These are phyloP conservation scores for Ectobius pallidus DNA, from an alignment of 2,888 invertebrate species.

Conservation along the genomic window DNA sequence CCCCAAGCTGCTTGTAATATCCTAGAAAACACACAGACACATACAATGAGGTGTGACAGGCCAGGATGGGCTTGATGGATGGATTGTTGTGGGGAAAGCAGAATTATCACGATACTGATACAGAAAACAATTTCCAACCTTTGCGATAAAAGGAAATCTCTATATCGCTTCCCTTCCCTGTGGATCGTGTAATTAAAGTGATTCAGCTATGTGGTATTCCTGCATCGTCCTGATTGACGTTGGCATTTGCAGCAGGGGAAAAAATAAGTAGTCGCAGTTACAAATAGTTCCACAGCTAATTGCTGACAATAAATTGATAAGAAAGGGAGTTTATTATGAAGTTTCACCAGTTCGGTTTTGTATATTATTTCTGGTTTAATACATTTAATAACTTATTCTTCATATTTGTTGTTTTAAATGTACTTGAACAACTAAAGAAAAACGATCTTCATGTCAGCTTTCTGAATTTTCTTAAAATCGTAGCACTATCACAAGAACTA, in stretches of 20 bases:
- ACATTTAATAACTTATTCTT: too few species aligned
- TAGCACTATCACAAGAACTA: too few species aligned
- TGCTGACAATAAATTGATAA: too few species aligned
- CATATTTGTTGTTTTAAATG: too few species aligned
- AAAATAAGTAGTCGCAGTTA: background rate
- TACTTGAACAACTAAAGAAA: too few species aligned
- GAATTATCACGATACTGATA: constrained; percentile 4
- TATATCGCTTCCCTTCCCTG: background rate
- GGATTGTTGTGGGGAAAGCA: constrained; percentile 16
- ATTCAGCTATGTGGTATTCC: too few species aligned
- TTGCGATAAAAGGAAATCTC: background rate
- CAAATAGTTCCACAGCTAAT: too few species aligned
- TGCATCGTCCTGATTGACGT: background rate
- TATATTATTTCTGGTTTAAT: too few species aligned
- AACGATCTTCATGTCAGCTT: too few species aligned
- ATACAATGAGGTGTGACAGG: constrained; percentile 29
- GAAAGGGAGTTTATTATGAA: too few species aligned
- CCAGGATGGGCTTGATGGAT: constrained; percentile 29
- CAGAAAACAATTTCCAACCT: background rate
- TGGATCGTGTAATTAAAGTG: background rate
- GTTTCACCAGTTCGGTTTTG: too few species aligned
- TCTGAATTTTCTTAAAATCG: too few species aligned
- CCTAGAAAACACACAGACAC: constrained; percentile 25
- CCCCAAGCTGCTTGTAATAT: constrained; percentile 28
- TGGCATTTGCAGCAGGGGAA: background rate